Conservation (phyloP, 2,797 vertebrate genomes). For the Cossypha niveicapilla region DNA sequence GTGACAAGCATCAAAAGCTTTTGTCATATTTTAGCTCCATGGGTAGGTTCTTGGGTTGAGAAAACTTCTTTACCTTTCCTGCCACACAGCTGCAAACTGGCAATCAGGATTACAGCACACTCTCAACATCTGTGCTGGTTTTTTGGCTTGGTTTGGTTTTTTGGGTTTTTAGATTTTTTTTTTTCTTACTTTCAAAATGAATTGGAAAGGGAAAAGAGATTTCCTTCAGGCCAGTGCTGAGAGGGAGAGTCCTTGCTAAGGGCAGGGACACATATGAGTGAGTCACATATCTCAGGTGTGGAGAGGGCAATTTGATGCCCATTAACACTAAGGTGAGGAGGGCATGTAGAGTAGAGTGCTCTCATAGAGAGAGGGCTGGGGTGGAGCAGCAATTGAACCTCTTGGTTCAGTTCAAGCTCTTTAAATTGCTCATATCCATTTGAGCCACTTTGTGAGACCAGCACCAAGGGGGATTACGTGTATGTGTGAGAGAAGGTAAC, state of each 20-base stretch:
- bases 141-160: background rate
- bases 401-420: background rate
- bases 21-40: background rate
- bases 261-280: background rate
- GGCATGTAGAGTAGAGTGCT: accelerated
- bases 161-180: background rate
- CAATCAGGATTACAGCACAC: background rate
- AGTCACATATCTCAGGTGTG: background rate
- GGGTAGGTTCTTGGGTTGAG: background rate
- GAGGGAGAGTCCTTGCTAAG: background rate
- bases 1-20: background rate
- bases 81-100: background rate
- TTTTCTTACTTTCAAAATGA: background rate
- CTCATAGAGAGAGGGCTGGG: background rate
- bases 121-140: background rate
- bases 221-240: background rate
- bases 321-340: background rate
- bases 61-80: background rate
- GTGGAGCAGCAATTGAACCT: background rate
- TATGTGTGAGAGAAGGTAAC: background rate
- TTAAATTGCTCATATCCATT: background rate
- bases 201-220: background rate
- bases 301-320: background rate
- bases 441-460: background rate
- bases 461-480: background rate